These are phyloP conservation scores for Arenaria interpres DNA, from an alignment of 2,113 vertebrate species.

Conservation along the genomic window DNA sequence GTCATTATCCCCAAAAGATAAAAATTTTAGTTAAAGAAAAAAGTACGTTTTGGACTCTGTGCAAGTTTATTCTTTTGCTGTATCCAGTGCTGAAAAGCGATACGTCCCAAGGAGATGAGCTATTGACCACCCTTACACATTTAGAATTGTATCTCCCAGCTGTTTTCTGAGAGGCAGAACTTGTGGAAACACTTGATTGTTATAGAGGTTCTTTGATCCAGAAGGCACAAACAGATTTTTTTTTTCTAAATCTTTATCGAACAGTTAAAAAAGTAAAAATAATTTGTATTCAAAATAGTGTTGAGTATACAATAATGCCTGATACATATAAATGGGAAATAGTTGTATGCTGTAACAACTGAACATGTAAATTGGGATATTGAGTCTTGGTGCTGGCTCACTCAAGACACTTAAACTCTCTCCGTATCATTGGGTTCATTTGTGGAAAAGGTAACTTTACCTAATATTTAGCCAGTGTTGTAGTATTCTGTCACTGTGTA, in stretches of 20 bases:
- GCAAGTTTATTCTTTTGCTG: not conserved
- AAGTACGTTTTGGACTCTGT: not conserved
- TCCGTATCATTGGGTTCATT: not conserved
- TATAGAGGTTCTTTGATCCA: not conserved
- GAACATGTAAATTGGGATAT: not conserved
- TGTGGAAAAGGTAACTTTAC: not conserved
- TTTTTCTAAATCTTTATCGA: not conserved
- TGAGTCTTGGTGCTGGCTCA: not conserved
- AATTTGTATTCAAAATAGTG: not conserved
- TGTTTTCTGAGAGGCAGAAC: constrained; percentile 14
- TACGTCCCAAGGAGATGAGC: not conserved
- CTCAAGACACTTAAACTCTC: not conserved
- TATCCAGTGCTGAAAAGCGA: not conserved
- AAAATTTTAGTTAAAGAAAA: not conserved
- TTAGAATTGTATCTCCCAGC: constrained; percentile 32
- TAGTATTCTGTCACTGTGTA: not conserved
- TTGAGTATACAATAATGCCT: not conserved
- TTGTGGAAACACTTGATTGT: not conserved
- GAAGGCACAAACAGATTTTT: not conserved
- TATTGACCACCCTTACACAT: not conserved
- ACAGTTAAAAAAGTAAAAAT: not conserved
- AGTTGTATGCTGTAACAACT: not conserved
- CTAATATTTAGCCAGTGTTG: not conserved
- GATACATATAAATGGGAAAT: not conserved
- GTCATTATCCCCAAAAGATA: not conserved